Conservation (phyloP, 2,113 vertebrate species). For the Choloepus hoffmanni region DNA sequence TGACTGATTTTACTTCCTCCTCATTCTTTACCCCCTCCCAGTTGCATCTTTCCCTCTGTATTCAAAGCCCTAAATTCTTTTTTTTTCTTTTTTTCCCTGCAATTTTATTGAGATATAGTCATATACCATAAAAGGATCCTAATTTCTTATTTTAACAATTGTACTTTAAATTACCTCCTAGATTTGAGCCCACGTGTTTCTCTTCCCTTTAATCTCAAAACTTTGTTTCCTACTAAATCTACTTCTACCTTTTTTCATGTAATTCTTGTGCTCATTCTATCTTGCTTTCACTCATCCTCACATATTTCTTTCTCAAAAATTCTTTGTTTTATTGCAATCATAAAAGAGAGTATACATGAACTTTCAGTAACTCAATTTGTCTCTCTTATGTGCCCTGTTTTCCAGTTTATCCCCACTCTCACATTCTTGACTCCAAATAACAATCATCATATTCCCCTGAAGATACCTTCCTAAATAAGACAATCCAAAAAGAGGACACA, state of each 20-base stretch:
- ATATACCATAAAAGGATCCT: too few relatives aligned
- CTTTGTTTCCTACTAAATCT: constrained; percentile 48
- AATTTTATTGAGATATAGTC: too few relatives aligned
- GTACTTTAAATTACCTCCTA: constrained; percentile 66
- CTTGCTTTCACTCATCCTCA: constrained; percentile 10
- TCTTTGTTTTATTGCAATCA: constrained; percentile 29
- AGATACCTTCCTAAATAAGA: not conserved
- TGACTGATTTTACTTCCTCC: constrained; percentile 68
- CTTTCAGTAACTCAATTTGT: constrained; percentile 8
- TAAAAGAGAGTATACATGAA: not conserved
- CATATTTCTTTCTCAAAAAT: not conserved
- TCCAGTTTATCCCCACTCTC: not conserved
- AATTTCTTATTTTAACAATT: constrained; percentile 63
- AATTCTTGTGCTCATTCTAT: constrained; percentile 7
- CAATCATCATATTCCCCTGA: not conserved
- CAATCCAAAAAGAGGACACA: not conserved
- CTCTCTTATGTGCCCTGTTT: not conserved
- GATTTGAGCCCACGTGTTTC: constrained; percentile 51
- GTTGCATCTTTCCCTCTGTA: constrained; percentile 58
- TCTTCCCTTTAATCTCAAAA: constrained; percentile 8
- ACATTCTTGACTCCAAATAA: not conserved
- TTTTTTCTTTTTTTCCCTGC: too few relatives aligned
- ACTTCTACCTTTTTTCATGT: constrained; percentile 29
- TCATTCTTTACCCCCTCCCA: constrained; percentile 28
- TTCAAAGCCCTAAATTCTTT: constrained; percentile 55